Evolutionary conservation across 2,888 invertebrate species (phyloP), one percentile per base, ranked within the genome.

Genomic region (Leptopilina syphax): DNA sequence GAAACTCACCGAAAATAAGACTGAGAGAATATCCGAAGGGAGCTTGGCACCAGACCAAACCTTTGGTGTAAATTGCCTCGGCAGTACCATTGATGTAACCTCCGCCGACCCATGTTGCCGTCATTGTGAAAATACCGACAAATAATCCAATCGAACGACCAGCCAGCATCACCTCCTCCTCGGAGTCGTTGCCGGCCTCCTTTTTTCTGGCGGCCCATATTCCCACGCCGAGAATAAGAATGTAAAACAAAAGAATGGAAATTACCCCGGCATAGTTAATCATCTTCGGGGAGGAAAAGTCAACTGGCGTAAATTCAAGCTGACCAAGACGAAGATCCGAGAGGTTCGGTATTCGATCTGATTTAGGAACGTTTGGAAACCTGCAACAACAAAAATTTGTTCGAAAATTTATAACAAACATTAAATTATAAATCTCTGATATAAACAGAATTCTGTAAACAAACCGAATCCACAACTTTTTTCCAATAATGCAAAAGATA

Each of bases 11-110:
- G 90, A 99, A 96, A 54, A 99, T 96, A 76, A 99, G 95, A 85
- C 98, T 98, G 81, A 99, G 94, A 7, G 99, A 97, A 92, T 99
- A 99, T 80, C 99, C 99, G 92, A 99, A 97, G n/a, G 99, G 99
- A 78, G 99, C 99, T 93, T 99, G 98, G 92, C 99, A 99, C 98
- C 98, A 99, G 66, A 98, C 95, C 89, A 99, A 93, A 1, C 98
- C 98, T 82, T 94, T 95, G 65, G 97, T 97, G 93, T 97, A 99
- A 88, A 99, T 97, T 70, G 97, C 97, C 93, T 99, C 99, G 44
- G 99, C 98, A 24, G 99, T 99, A 83, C 99, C 99, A 92, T 99
- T 99, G 92, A 99, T 99, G 93, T 99, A 99, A 77, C 99, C 99
- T 66, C 99, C 99, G 83, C 99, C 99, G 77, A 99, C 99, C 99